Conservation (phyloP, 2,113 vertebrate species). For the Grammatotria lemairii region DNA sequence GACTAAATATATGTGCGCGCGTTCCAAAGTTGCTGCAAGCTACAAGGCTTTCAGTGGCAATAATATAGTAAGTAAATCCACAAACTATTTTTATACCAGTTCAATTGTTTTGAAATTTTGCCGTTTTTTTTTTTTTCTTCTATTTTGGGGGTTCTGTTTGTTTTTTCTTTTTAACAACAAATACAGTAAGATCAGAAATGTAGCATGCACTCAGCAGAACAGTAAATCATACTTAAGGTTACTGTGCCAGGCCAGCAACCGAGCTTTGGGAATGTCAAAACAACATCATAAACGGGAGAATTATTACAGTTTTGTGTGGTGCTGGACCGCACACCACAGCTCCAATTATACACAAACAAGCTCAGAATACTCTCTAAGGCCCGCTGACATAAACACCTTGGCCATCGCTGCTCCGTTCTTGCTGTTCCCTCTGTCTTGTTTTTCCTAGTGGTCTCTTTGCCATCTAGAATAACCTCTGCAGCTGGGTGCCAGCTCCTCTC, state of each 20-base stretch:
- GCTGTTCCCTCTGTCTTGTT: conserved; percentile 16
- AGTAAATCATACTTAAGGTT: conserved; percentile 31
- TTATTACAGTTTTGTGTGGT: conserved; percentile 60
- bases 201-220: background rate
- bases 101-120: background rate
- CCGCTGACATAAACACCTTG: conserved; percentile 60
- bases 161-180: background rate
- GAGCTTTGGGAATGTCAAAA: conserved; percentile 52
- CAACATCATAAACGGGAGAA: conserved; percentile 58
- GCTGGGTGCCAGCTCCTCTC: conserved; percentile 31
- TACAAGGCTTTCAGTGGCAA: background rate
- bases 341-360: conserved; percentile 69
- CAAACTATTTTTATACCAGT: background rate
- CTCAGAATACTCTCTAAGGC: conserved; percentile 58
- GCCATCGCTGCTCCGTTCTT: conserved; percentile 14
- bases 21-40: background rate
- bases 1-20: background rate
- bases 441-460: background rate
- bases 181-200: conserved; percentile 3
- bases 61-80: background rate
- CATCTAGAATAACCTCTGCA: conserved; percentile 9
- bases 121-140: fast-evolving
- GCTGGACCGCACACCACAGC: conserved; percentile 47
- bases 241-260: conserved; percentile 40
- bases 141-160: background rate